These are phyloP conservation scores for Thalpophila matura DNA, from an alignment of 2,888 invertebrate species.

Conservation along the genomic window DNA sequence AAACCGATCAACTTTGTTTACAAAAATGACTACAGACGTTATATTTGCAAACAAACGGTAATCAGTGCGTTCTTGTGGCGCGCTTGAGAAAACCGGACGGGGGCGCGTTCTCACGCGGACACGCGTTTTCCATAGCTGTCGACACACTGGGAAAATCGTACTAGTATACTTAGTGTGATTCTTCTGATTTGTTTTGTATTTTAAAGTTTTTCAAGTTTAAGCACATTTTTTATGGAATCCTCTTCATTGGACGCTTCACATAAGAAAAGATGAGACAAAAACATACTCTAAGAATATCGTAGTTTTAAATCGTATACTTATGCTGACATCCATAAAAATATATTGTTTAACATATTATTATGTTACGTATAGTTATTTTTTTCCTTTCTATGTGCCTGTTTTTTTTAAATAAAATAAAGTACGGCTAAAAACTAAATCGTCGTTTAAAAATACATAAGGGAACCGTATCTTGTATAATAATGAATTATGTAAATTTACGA, in stretches of 20 bases:
- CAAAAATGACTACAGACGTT: conserved; percentile 69
- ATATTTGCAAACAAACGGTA: conserved; percentile 82
- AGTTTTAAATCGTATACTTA: too few species aligned
- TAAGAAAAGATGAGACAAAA: too few species aligned
- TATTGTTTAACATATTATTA: too few species aligned
- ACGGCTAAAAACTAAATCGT: neutral
- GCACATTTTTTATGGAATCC: too few species aligned
- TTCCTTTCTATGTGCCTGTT: neutral
- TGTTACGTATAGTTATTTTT: too few species aligned
- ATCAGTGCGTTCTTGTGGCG: conserved; percentile 73
- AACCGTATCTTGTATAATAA: conserved; percentile 15
- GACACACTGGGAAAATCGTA: conserved; percentile 59
- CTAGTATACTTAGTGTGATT: neutral
- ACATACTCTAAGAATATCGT: too few species aligned
- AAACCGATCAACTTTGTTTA: conserved; percentile 62
- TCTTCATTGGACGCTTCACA: too few species aligned
- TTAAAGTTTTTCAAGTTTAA: neutral
- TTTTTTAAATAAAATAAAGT: neutral
- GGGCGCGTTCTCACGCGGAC: conserved; percentile 79
- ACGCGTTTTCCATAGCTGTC: conserved; percentile 69
- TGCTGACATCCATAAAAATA: too few species aligned
- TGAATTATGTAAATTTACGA: conserved; percentile 26
- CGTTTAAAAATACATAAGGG: conserved; percentile 32
- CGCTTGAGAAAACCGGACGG: conserved; percentile 80
- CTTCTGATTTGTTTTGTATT: neutral